Evolutionary conservation across 2,888 invertebrate species (phyloP).

Genomic region (Monopis laevigella): DNA sequence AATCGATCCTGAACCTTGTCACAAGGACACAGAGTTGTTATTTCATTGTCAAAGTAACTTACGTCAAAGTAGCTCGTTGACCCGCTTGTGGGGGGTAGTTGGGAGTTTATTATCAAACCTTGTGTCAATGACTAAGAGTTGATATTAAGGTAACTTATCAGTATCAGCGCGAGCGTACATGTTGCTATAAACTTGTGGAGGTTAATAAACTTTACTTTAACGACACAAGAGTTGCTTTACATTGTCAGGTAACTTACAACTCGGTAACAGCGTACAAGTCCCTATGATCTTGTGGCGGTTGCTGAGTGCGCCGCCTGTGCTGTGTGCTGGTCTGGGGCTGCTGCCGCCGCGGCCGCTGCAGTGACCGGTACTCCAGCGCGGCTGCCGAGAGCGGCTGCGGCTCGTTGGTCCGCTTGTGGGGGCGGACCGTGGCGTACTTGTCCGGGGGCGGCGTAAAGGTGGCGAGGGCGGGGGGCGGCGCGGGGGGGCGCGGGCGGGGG

Average conservation of each 20-base stretch:
- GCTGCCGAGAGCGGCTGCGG: constrained; percentile 65
- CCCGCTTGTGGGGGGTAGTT: no score
- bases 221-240: no score
- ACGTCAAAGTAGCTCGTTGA: no score
- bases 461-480: constrained; percentile 43
- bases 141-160: no score
- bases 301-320: constrained; percentile 22
- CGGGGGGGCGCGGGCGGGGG: constrained; percentile 50
- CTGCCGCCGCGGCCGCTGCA: constrained; percentile 61
- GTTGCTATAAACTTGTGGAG: no score
- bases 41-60: no score
- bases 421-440: constrained; percentile 55
- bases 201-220: no score
- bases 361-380: constrained; percentile 67
- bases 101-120: no score
- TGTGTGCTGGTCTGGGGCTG: constrained; percentile 21
- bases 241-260: constrained; percentile 30
- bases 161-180: no score
- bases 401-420: constrained; percentile 35
- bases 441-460: constrained; percentile 31
- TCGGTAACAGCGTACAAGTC: constrained; percentile 81
- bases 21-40: no score
- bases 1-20: no score
- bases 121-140: no score
- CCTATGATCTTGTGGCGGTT: constrained; percentile 39